These are phyloP conservation scores for Lutjanus erythropterus DNA, from an alignment of 2,113 vertebrate genomes.

Conservation along the genomic window DNA sequence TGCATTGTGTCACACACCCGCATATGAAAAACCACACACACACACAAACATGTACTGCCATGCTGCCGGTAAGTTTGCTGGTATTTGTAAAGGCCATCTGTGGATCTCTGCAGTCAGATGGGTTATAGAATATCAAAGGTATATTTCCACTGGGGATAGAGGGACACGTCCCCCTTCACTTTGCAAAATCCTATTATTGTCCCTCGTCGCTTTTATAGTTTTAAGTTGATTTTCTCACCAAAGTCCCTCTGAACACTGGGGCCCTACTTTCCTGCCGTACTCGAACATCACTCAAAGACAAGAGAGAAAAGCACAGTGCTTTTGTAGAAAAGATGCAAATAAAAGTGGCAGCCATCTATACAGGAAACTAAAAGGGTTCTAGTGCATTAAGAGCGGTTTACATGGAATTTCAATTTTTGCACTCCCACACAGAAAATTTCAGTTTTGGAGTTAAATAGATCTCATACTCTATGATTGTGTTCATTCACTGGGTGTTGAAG, in stretches of 20 bases:
- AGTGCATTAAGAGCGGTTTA: not conserved
- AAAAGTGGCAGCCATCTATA: not conserved
- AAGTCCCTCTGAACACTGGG: not conserved
- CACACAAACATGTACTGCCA: not conserved
- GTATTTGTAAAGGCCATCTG: not conserved
- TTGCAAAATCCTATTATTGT: not conserved
- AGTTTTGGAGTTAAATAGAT: no score
- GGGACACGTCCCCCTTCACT: not conserved
- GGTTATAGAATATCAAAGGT: not conserved
- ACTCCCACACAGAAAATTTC: no score
- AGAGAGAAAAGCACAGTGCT: not conserved
- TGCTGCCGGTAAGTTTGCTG: not conserved
- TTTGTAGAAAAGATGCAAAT: not conserved
- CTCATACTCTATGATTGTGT: no score
- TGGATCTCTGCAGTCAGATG: not conserved
- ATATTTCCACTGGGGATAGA: not conserved
- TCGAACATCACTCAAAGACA: not conserved
- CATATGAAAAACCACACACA: slow-evolving; percentile 1
- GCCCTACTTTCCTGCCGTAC: not conserved
- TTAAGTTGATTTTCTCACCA: not conserved
- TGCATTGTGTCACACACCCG: not conserved
- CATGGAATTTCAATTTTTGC: not conserved
- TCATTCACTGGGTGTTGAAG: no score
- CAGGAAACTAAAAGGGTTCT: not conserved
- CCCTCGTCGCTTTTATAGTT: not conserved